Conservation (phyloP, 2,113 vertebrate species). For the Odocoileus hemionus region DNA sequence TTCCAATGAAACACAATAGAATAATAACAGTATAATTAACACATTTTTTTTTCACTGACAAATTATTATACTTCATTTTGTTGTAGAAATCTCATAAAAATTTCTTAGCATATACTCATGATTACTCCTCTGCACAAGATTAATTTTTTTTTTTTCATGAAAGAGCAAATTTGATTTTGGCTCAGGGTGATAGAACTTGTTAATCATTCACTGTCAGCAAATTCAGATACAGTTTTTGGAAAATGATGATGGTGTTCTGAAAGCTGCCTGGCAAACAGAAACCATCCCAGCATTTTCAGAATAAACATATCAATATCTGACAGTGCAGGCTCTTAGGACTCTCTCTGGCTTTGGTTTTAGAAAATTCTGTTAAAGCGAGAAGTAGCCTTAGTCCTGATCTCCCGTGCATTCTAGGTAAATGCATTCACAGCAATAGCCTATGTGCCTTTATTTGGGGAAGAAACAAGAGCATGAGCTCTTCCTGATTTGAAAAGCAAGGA, state of each 20-base stretch:
- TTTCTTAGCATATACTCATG: background rate
- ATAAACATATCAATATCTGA: background rate
- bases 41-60: background rate
- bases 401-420: background rate
- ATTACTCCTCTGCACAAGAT: background rate
- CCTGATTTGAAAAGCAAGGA: background rate
- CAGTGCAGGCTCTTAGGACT: background rate
- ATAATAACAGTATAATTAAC: background rate
- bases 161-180: slow-evolving; percentile 22
- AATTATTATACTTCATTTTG: slow-evolving; percentile 4
- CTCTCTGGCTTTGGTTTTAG: background rate
- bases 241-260: slow-evolving; percentile 3
- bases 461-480: background rate
- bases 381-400: background rate
- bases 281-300: background rate
- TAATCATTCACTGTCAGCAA: slow-evolving; percentile 27
- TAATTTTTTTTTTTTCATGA: background rate
- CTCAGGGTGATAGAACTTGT: background rate
- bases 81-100: background rate
- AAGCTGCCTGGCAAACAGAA: slow-evolving; percentile 15
- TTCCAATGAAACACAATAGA: background rate
- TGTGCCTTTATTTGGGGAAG: background rate
- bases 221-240: background rate
- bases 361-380: background rate
- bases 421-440: background rate